Percentiles rank a stretch among this genome's conserved stretches.
Evolutionary conservation across 1,140 invertebrate genomes (phyloP).

Genomic region (Drosophila auraria): DNA sequence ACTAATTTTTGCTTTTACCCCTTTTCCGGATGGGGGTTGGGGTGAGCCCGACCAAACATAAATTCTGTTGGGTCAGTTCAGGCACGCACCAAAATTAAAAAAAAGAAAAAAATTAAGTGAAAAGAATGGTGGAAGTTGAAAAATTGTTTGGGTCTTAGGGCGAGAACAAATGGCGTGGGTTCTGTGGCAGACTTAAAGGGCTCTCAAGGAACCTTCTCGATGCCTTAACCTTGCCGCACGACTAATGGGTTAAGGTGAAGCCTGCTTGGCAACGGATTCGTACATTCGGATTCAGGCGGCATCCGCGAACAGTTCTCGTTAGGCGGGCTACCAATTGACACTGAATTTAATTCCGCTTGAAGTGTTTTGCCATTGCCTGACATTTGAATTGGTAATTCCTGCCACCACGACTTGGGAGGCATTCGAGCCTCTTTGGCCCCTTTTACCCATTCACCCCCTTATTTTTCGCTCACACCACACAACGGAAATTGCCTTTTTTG

Average conservation of each 20-base stretch:
- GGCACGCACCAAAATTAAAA: conserved; percentile 67
- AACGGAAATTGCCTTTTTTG: conserved; percentile 81
- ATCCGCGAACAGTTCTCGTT: conserved; percentile 45
- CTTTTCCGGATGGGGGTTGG: conserved; percentile 8
- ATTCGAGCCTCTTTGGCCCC: neutral
- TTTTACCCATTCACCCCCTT: neutral
- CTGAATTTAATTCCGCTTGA: conserved; percentile 76
- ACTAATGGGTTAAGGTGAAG: conserved; percentile 46
- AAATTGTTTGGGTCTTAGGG: conserved; percentile 29
- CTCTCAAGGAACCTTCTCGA: neutral
- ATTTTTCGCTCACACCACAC: conserved; percentile 42
- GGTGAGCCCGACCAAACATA: conserved; percentile 52
- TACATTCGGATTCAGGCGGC: conserved; percentile 40
- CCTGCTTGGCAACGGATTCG: conserved; percentile 41
- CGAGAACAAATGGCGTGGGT: neutral
- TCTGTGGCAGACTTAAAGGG: conserved; percentile 20
- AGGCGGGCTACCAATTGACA: conserved; percentile 70
- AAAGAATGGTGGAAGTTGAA: conserved; percentile 39
- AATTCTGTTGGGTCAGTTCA: conserved; percentile 61
- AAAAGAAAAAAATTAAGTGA: conserved; percentile 16
- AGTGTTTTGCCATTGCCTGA: conserved; percentile 62
- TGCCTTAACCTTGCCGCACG: conserved; percentile 40
- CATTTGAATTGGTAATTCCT: conserved; percentile 81
- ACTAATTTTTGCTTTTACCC: conserved; percentile 46
- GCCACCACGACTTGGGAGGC: conserved; percentile 23